A percentile compares a stretch with the other conserved stretches of the same genome.
phyloP scores from a whole-genome alignment of 1,140 invertebrate species.

The Laupala kohalensis region DNA sequence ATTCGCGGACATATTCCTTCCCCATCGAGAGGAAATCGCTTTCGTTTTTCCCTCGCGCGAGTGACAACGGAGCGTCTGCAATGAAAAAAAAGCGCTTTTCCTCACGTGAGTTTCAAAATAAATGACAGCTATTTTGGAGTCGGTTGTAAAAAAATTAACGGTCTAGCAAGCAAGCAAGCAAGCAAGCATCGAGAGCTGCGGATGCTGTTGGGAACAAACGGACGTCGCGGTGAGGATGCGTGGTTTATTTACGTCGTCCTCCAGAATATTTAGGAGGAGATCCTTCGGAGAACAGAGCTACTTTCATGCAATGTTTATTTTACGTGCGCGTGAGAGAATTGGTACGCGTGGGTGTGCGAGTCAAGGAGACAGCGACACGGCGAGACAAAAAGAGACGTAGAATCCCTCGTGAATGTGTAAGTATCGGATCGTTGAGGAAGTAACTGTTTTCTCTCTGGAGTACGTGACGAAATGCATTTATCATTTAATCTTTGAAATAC shows the following conservation, averaged over 20 bases:
- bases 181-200: background rate
- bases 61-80: background rate
- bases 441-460: no score
- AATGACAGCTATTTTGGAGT: background rate
- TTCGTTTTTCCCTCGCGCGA: no score
- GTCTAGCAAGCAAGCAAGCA: no score
- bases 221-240: background rate
- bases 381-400: no score
- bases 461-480: no score
- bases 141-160: background rate
- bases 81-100: background rate
- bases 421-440: no score
- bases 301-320: background rate
- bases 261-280: background rate
- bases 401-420: no score
- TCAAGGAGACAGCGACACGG: no score
- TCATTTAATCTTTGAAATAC: no score
- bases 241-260: background rate
- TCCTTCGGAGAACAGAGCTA: background rate
- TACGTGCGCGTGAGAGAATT: background rate
- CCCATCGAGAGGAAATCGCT: background rate
- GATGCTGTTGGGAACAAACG: background rate
- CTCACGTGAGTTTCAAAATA: background rate
- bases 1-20: background rate
- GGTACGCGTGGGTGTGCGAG: no score